Conservation (phyloP, 1,140 invertebrate species). For the Bathynomus jamesi region DNA sequence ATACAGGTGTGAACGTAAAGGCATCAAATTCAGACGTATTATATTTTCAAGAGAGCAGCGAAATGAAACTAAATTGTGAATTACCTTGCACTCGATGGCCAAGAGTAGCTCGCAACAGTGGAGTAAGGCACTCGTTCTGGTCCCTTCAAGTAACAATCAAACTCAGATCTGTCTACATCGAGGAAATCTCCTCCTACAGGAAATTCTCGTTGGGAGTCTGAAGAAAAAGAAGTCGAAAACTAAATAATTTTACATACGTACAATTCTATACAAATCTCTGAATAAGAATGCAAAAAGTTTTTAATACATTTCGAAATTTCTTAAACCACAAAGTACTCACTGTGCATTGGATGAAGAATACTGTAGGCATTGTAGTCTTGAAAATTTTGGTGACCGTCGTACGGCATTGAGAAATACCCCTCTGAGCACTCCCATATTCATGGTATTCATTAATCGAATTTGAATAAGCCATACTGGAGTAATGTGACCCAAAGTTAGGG, state of each 20-base stretch:
- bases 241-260: neutral
- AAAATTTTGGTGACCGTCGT: conserved; percentile 1
- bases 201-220: neutral
- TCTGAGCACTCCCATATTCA: conserved; percentile 1
- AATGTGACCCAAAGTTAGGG: neutral
- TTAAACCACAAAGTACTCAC: neutral
- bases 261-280: too few species aligned
- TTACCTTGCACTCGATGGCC: too few species aligned
- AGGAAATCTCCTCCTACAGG: neutral
- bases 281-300: too few species aligned
- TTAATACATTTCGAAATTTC: too few species aligned
- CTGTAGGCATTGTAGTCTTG: neutral
- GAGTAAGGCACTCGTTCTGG: conserved; percentile 18
- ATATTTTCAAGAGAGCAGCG: too few species aligned
- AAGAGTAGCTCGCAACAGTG: conserved; percentile 17
- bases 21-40: too few species aligned
- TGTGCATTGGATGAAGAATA: neutral
- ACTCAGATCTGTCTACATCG: conserved; percentile 35
- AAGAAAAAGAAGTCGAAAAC: neutral
- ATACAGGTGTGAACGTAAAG: too few species aligned
- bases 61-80: too few species aligned
- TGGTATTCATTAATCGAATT: neutral
- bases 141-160: conserved; percentile 38
- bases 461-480: conserved; percentile 9
- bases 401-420: conserved; percentile 10